Evolutionary conservation across 2,113 vertebrate genomes (phyloP).

Genomic region (Panthera tigris): DNA sequence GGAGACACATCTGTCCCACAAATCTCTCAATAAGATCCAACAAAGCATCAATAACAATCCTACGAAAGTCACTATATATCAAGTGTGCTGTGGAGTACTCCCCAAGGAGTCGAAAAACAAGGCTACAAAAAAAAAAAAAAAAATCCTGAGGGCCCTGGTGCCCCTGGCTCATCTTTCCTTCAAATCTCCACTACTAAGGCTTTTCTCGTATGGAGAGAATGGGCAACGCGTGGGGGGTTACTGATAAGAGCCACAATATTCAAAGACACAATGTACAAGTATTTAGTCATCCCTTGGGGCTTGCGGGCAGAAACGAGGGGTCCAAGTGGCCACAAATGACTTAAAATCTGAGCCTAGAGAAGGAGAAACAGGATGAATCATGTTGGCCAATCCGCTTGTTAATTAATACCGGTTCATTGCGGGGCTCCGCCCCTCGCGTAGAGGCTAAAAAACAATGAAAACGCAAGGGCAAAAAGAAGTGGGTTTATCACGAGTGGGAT

Average conservation of each 20-base stretch:
- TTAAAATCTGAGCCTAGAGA: neutral
- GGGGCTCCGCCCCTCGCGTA: neutral
- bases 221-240: neutral
- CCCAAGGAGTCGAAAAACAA: neutral
- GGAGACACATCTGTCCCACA: neutral
- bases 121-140: neutral
- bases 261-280: no score
- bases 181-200: neutral
- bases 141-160: rapidly evolving
- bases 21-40: neutral
- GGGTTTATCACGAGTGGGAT: no score
- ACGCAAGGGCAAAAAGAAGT: no score
- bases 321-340: neutral
- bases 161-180: neutral
- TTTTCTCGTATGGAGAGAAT: neutral
- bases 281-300: neutral
- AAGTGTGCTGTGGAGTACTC: neutral
- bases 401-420: neutral
- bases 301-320: rapidly evolving
- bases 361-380: neutral
- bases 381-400: rapidly evolving
- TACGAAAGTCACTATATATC: neutral
- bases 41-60: neutral
- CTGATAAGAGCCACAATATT: neutral
- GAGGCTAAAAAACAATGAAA: neutral